Conservation (phyloP, 2,113 vertebrate genomes). For the Grallaria varia region DNA sequence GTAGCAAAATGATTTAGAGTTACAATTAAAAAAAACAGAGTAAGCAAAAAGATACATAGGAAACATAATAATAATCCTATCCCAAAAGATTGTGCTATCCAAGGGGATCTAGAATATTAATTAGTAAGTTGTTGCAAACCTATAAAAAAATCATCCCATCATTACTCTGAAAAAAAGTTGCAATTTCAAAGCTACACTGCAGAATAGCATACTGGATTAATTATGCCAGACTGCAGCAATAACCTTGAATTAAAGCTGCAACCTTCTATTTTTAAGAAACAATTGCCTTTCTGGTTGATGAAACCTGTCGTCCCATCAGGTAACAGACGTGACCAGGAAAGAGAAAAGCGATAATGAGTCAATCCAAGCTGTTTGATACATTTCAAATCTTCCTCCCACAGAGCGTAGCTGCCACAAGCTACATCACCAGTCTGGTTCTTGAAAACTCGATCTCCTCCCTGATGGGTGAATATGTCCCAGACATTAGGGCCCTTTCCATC, state of each 20-base stretch:
- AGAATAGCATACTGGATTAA: constrained; percentile 79
- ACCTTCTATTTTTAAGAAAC: constrained; percentile 87
- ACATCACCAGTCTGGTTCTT: constrained; percentile 88
- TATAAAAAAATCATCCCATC: constrained; percentile 71
- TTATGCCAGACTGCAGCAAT: constrained; percentile 83
- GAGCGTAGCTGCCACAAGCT: constrained; percentile 91
- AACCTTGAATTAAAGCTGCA: constrained; percentile 87
- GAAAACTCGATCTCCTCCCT: constrained; percentile 84
- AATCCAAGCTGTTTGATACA: constrained; percentile 93
- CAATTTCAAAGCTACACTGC: constrained; percentile 71
- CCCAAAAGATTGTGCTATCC: constrained; percentile 34
- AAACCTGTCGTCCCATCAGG: constrained; percentile 87
- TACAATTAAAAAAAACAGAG: constrained; percentile 38
- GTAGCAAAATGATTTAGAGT: constrained; percentile 30
- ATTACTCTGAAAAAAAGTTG: constrained; percentile 74
- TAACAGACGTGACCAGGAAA: constrained; percentile 95
- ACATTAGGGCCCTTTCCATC: constrained; percentile 86
- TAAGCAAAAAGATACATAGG: constrained; percentile 39
- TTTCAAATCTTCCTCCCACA: constrained; percentile 93
- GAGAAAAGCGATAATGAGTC: constrained; percentile 93
- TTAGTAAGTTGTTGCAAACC: constrained; percentile 65
- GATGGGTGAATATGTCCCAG: constrained; percentile 93
- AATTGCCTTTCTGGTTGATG: constrained; percentile 93
- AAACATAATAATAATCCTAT: constrained; percentile 48
- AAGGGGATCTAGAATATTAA: constrained; percentile 59